phyloP scores from a whole-genome alignment of 2,888 invertebrate genomes.

The Bursaphelenchus okinawaensis region DNA sequence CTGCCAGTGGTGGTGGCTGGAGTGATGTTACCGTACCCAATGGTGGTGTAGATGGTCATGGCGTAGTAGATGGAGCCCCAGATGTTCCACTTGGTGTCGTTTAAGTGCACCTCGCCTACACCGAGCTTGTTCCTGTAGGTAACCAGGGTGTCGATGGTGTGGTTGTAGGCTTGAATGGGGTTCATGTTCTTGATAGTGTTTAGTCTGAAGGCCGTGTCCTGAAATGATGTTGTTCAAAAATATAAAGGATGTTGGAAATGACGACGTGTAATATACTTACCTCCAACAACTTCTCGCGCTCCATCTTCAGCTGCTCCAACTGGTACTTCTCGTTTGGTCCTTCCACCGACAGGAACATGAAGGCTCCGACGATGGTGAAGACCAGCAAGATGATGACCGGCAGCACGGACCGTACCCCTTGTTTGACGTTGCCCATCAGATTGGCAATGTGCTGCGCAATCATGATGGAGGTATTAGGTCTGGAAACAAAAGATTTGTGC shows the following conservation, averaged over 20 bases:
- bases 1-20: constrained; percentile 45
- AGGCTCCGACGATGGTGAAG: constrained; percentile 40
- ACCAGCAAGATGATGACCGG: constrained; percentile 25
- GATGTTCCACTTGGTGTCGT: constrained; percentile 32
- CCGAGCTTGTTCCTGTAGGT: constrained; percentile 45
- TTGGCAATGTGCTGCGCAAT: constrained; percentile 13
- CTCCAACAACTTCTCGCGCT: constrained; percentile 41
- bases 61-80: constrained; percentile 51
- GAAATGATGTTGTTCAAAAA: constrained; percentile 7
- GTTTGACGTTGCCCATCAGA: constrained; percentile 10
- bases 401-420: constrained; percentile 19
- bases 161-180: constrained; percentile 46
- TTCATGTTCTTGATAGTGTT: constrained; percentile 44
- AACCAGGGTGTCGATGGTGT: constrained; percentile 41
- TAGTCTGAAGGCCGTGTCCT: constrained; percentile 48
- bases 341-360: constrained; percentile 45
- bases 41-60: constrained; percentile 56
- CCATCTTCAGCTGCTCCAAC: constrained; percentile 35
- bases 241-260: constrained; percentile 6
- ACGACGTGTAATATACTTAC: constrained; percentile 30
- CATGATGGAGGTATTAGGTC: constrained; percentile 1
- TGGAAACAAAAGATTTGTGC: not conserved
- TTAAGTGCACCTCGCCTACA: constrained; percentile 31
- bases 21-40: constrained; percentile 55
- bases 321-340: constrained; percentile 44